A percentile compares a stretch with the other conserved stretches of the same genome.
phyloP scores from a whole-genome alignment of 2,888 invertebrate genomes.

The Anarsia innoxiella region DNA sequence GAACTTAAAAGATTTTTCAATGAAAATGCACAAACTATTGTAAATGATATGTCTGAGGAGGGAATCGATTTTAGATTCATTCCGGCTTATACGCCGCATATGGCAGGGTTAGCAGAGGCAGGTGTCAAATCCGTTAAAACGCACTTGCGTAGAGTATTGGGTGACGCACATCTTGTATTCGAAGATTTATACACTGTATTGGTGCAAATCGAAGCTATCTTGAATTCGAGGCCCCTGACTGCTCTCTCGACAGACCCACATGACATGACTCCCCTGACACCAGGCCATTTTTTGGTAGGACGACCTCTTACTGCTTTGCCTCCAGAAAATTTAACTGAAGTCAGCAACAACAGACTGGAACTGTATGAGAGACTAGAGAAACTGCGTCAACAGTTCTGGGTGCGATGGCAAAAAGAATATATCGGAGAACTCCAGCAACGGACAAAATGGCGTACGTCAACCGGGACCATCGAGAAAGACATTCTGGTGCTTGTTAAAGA shows the following conservation, averaged over 20 bases:
- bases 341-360: neutral
- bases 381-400: slow-evolving; percentile 13
- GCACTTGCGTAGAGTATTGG: slow-evolving; percentile 9
- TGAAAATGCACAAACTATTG: neutral
- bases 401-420: slow-evolving; percentile 12
- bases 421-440: slow-evolving; percentile 10
- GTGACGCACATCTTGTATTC: slow-evolving; percentile 3
- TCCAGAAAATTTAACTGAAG: slow-evolving; percentile 1
- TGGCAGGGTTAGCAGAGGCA: slow-evolving; percentile 8
- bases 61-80: slow-evolving; percentile 13
- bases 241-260: slow-evolving; percentile 13
- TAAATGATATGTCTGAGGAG: slow-evolving; percentile 1
- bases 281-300: slow-evolving; percentile 13
- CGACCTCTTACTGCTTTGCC: slow-evolving; percentile 15
- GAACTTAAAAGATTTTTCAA: slow-evolving; percentile 8
- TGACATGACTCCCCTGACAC: slow-evolving; percentile 12
- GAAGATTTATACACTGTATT: slow-evolving; percentile 15
- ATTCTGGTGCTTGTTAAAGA: slow-evolving; percentile 12
- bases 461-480: slow-evolving; percentile 4
- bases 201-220: slow-evolving; percentile 15
- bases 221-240: slow-evolving; percentile 17
- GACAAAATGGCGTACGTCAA: slow-evolving; percentile 13
- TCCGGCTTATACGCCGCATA: slow-evolving; percentile 10
- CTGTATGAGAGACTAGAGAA: slow-evolving; percentile 7
- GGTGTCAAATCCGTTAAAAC: slow-evolving; percentile 4